Evolutionary conservation across 2,797 vertebrate genomes (phyloP), one percentile per base, ranked within the genome.

Genomic region (Ceryle rudis): DNA sequence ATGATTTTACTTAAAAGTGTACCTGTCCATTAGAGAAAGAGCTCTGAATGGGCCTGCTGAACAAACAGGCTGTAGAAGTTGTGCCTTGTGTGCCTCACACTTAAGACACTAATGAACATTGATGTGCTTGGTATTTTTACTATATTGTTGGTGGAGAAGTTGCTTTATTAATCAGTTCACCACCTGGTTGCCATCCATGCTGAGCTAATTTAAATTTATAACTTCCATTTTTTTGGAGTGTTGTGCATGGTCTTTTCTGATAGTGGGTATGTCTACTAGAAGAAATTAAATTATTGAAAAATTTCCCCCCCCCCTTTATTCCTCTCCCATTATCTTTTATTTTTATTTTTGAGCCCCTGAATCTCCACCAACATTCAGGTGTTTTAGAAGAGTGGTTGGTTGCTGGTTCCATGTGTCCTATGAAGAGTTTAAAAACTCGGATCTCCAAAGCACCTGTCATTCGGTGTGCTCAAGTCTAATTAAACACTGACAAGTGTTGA

Each of bases 241-340:
- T 71, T 79, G 12, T 49, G 33, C 28, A 6, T 62, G 49, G 31
- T 62, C 37, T 73, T 84, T 66, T 65, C 49, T 78, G 8, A 81
- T 73, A 70, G 57, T 31, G 21, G 2, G 12, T 29, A 69, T 18
- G 78, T 31, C 41, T 70, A 61, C 13, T 42, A 47, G 41, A 77
- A 69, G 29, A 84, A 84, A 77, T 55, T 16, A 60, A 66, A 42
- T 58, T 52, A 47, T 15, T 83, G 35, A 49, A 82, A 66, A 69
- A 41, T 20, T 41, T 49, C 39, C 10, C 55, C 44, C 11, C 64
- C 0, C 8, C 10, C 14, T 18, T 66, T 61, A 31, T 70, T 70
- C 11, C 60, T 10, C 15, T 6, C 7, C 11, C 8, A 2, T 3
- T n/a, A n/a, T n/a, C n/a, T n/a, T 4, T 2, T 14, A 37, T 31